phyloP scores from a whole-genome alignment of 64 coral and sea anemone genomes.

The Montipora capricornis region DNA sequence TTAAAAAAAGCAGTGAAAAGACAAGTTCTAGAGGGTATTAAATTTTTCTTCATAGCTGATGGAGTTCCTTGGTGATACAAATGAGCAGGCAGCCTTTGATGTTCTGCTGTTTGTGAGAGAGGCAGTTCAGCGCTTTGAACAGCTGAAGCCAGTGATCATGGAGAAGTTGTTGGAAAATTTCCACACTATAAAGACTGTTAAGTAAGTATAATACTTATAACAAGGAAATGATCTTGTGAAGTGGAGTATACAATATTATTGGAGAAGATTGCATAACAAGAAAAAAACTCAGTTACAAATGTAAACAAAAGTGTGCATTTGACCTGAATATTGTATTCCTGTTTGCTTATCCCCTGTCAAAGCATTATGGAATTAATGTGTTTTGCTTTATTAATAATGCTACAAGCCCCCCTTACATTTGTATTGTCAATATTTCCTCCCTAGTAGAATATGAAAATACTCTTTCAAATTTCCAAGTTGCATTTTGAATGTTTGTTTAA shows the following conservation, averaged over 20 bases:
- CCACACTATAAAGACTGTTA: conserved; percentile 95
- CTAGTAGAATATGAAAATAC: too few species aligned
- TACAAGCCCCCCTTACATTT: too few species aligned
- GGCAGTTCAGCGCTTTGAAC: conserved; percentile 94
- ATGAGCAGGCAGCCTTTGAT: conserved; percentile 98
- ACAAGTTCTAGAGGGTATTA: neutral
- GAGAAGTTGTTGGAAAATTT: conserved; percentile 97
- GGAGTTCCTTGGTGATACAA: conserved; percentile 97
- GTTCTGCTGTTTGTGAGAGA: conserved; percentile 98
- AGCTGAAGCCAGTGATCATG: conserved; percentile 96
- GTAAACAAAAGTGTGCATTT: too few species aligned
- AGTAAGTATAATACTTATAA: conserved; percentile 66
- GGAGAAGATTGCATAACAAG: too few species aligned
- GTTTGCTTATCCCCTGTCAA: too few species aligned
- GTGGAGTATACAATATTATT: too few species aligned
- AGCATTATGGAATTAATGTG: too few species aligned
- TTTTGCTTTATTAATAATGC: too few species aligned
- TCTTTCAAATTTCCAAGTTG: too few species aligned
- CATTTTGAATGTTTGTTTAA: neutral
- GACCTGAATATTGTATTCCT: too few species aligned
- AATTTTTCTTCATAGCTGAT: conserved; percentile 65
- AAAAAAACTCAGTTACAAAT: too few species aligned
- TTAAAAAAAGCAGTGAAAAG: neutral
- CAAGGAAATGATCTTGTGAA: neutral
- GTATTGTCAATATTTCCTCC: too few species aligned